These are phyloP conservation scores for Dastarcus helophoroides DNA, from an alignment of 2,888 invertebrate species.

Conservation along the genomic window DNA sequence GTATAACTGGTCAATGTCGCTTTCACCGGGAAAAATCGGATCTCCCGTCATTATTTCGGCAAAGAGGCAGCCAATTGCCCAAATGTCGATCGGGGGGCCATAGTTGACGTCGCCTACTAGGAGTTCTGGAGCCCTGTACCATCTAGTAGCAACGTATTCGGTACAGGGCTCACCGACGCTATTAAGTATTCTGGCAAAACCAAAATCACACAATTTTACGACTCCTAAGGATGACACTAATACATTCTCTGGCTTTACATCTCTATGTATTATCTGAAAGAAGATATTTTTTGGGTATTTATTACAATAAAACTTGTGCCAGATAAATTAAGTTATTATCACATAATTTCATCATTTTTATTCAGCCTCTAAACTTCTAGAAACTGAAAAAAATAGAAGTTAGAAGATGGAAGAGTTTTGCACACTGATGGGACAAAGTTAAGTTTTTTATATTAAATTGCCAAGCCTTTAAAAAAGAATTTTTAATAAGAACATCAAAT, in stretches of 20 bases:
- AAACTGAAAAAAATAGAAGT: too few species aligned
- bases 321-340: too few species aligned
- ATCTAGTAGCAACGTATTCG: conserved; percentile 82
- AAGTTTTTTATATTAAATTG: too few species aligned
- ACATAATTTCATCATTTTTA: too few species aligned
- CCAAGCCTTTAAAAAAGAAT: too few species aligned
- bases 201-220: conserved; percentile 84
- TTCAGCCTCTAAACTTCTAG: too few species aligned
- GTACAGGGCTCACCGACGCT: conserved; percentile 69
- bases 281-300: not conserved
- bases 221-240: conserved; percentile 68
- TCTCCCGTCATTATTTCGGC: conserved; percentile 81
- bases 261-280: conserved; percentile 69
- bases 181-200: conserved; percentile 68
- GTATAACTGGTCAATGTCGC: conserved; percentile 79
- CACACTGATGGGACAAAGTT: too few species aligned
- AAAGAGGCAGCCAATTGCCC: conserved; percentile 77
- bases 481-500: too few species aligned
- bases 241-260: conserved; percentile 84
- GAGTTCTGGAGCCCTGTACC: conserved; percentile 82
- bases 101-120: conserved; percentile 69
- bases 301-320: conserved; percentile 2
- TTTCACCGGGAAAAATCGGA: conserved; percentile 79
- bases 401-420: too few species aligned
- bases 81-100: conserved; percentile 68